Evolutionary conservation across 2,888 invertebrate genomes (phyloP).

Genomic region (Lottia gigantea): DNA sequence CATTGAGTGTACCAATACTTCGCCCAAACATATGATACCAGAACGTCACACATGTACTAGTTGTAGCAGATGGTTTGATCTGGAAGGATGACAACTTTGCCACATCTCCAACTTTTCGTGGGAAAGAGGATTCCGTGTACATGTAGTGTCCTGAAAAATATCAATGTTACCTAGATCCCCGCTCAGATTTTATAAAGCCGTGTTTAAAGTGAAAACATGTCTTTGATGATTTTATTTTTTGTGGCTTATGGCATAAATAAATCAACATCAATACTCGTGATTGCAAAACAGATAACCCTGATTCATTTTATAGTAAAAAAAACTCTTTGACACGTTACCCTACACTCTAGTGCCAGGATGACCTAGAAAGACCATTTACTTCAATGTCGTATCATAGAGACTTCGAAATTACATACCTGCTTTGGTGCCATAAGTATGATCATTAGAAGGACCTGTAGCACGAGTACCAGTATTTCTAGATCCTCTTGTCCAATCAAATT

Average conservation of each 20-base stretch:
- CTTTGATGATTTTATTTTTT: neutral
- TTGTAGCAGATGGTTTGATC: constrained; percentile 30
- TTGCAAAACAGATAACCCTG: no score
- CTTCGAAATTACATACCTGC: constrained; percentile 21
- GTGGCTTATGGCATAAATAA: no score
- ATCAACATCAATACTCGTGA: no score
- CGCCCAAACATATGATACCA: constrained; percentile 60
- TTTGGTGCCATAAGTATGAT: constrained; percentile 32
- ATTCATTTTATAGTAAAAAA: no score
- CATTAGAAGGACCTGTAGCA: constrained; percentile 38
- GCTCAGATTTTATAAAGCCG: no score
- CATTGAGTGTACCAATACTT: constrained; percentile 48
- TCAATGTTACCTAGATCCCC: neutral
- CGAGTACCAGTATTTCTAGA: constrained; percentile 32
- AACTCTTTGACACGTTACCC: no score
- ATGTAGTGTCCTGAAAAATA: constrained; percentile 74
- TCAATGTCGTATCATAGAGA: no score
- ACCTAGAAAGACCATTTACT: no score
- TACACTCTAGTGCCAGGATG: no score
- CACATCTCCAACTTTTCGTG: constrained; percentile 74
- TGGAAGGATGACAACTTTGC: constrained; percentile 71
- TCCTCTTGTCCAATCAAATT: constrained; percentile 55
- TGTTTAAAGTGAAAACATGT: no score
- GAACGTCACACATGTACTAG: constrained; percentile 49
- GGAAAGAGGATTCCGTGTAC: constrained; percentile 81